phyloP scores from a whole-genome alignment of 2,888 invertebrate genomes.

The Sesia bembeciformis region DNA sequence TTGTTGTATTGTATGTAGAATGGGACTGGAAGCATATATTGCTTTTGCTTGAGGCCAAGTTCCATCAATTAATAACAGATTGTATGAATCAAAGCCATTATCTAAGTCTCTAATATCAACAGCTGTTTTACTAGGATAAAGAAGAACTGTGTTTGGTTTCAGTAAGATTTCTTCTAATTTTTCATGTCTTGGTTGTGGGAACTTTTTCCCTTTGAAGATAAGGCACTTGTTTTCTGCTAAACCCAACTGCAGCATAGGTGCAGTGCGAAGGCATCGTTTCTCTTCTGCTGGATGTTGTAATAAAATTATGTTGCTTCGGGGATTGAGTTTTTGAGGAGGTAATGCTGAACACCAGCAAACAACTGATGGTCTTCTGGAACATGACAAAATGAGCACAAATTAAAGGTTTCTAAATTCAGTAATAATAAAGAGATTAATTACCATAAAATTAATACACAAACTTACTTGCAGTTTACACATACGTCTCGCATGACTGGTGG shows the following conservation, averaged over 20 bases:
- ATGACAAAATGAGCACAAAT: slow-evolving; percentile 1
- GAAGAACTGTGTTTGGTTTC: slow-evolving; percentile 80
- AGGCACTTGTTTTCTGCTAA: slow-evolving; percentile 84
- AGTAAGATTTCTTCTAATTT: slow-evolving; percentile 79
- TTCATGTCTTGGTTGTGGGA: slow-evolving; percentile 80
- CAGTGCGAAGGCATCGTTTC: slow-evolving; percentile 90
- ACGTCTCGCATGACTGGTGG: slow-evolving; percentile 82
- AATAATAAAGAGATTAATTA: no score
- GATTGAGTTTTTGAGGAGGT: slow-evolving; percentile 79
- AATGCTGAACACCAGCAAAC: slow-evolving; percentile 95
- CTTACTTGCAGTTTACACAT: slow-evolving; percentile 84
- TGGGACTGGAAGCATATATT: slow-evolving; percentile 87
- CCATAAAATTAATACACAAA: slow-evolving; percentile 8
- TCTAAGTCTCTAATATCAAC: slow-evolving; percentile 76
- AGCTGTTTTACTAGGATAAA: slow-evolving; percentile 87
- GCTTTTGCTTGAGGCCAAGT: slow-evolving; percentile 98
- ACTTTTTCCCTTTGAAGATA: slow-evolving; percentile 87
- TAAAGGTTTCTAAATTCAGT: background rate
- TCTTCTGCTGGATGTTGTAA: slow-evolving; percentile 96
- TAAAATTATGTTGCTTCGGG: slow-evolving; percentile 83
- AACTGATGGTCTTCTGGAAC: slow-evolving; percentile 82
- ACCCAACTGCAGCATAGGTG: slow-evolving; percentile 89
- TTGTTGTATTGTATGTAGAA: slow-evolving; percentile 83
- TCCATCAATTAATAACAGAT: slow-evolving; percentile 90
- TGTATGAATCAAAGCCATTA: slow-evolving; percentile 74